A percentile compares a stretch with the other conserved stretches of the same genome.
Evolutionary conservation across 2,888 invertebrate genomes (phyloP).

Genomic region (Choreutis nemorana): DNA sequence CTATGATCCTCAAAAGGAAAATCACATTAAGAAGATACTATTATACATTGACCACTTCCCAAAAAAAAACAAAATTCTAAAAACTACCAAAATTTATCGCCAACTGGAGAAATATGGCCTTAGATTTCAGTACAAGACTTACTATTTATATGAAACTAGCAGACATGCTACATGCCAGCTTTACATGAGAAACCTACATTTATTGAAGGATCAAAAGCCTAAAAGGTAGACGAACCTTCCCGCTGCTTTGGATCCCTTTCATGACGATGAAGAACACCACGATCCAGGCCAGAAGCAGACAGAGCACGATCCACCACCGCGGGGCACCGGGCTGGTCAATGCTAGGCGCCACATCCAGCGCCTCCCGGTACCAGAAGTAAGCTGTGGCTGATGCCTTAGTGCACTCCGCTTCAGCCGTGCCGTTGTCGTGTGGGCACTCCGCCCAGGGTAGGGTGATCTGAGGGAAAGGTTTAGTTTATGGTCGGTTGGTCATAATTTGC

Average conservation of each 20-base stretch:
- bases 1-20: no score
- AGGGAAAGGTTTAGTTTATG: no score
- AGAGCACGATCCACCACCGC: conserved; percentile 93
- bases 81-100: no score
- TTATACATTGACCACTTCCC: no score
- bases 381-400: conserved; percentile 85
- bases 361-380: conserved; percentile 93
- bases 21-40: no score
- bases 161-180: no score
- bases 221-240: conserved; percentile 72
- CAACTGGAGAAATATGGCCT: no score
- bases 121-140: no score
- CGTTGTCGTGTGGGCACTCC: conserved; percentile 76
- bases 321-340: conserved; percentile 87
- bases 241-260: conserved; percentile 96
- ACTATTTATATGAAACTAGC: no score
- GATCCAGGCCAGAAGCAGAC: conserved; percentile 87
- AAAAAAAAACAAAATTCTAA: no score
- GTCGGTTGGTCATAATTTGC: no score
- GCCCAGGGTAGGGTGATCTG: conserved; percentile 89
- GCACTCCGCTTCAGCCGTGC: conserved; percentile 77
- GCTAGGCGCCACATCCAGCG: conserved; percentile 85
- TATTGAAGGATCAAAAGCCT: conserved; percentile 3
- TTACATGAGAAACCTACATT: no score
- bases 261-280: conserved; percentile 94